phyloP scores from a whole-genome alignment of 1,140 invertebrate genomes.

The Polypedilum pembai region DNA sequence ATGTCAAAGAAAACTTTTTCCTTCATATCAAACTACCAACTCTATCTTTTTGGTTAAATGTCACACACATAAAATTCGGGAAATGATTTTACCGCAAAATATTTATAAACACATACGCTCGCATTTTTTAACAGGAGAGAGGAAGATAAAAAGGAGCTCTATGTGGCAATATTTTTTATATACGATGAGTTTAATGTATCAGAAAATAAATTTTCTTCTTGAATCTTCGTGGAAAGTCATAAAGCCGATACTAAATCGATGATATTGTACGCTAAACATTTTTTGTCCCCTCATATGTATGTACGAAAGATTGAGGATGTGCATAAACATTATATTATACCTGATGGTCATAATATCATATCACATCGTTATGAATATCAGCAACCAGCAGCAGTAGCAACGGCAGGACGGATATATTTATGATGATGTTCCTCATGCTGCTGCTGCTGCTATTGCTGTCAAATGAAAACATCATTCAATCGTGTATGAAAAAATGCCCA shows the following conservation, averaged over 20 bases:
- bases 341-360: not conserved
- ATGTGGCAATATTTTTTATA: not conserved
- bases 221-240: not conserved
- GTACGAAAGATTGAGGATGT: not conserved
- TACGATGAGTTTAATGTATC: constrained; percentile 10
- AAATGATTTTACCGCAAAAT: constrained; percentile 25
- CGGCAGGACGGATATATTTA: constrained; percentile 2
- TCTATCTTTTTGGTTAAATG: not conserved
- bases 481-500: not conserved
- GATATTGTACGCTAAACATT: not conserved
- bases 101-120: constrained; percentile 2
- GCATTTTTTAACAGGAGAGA: too few species aligned
- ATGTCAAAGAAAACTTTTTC: constrained; percentile 10
- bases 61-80: constrained; percentile 19
- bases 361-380: not conserved
- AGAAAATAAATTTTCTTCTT: constrained; percentile 14
- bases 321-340: not conserved
- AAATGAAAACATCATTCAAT: too few species aligned
- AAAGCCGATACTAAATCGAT: not conserved
- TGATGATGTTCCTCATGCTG: not conserved
- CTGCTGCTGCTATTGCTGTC: not conserved
- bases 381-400: not conserved
- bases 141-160: not conserved
- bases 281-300: not conserved
- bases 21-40: not conserved